Conservation (phyloP, 1,140 invertebrate genomes). For the Calliphora vicina region DNA sequence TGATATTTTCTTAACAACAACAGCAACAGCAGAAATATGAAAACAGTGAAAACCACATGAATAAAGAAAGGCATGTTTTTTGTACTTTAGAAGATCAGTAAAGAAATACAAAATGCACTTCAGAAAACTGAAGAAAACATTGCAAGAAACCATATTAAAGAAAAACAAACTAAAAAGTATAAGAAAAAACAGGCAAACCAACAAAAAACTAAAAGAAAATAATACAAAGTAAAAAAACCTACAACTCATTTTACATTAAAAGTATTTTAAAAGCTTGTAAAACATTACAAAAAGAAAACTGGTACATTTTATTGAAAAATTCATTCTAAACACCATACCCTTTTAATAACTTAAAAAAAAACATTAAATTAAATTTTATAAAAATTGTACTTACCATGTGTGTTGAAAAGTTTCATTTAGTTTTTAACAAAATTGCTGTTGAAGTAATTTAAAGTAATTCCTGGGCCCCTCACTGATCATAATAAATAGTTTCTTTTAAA, state of each 20-base stretch:
- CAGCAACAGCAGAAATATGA: neutral
- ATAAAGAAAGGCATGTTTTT: conserved; percentile 8
- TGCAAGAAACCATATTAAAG: conserved; percentile 18
- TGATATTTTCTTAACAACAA: neutral
- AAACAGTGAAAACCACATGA: neutral
- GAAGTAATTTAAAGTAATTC: neutral
- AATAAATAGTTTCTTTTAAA: neutral
- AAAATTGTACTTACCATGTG: neutral
- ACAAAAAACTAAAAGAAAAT: neutral
- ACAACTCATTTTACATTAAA: neutral
- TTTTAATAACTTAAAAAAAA: neutral
- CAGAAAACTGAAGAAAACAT: neutral
- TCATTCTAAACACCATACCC: neutral
- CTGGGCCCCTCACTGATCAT: neutral
- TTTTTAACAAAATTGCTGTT: neutral
- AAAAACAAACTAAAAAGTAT: conserved; percentile 4
- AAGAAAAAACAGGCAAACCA: neutral
- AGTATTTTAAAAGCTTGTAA: too few species aligned
- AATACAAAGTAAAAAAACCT: neutral
- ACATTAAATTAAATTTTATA: too few species aligned
- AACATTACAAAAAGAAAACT: too few species aligned
- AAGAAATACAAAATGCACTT: conserved; percentile 18
- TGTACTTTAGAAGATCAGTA: neutral
- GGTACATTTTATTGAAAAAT: too few species aligned
- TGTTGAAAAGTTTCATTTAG: neutral